Percentiles rank a stretch among this genome's conserved stretches.
phyloP scores from a whole-genome alignment of 2,888 invertebrate species.

The Lepidochrysops patricia region DNA sequence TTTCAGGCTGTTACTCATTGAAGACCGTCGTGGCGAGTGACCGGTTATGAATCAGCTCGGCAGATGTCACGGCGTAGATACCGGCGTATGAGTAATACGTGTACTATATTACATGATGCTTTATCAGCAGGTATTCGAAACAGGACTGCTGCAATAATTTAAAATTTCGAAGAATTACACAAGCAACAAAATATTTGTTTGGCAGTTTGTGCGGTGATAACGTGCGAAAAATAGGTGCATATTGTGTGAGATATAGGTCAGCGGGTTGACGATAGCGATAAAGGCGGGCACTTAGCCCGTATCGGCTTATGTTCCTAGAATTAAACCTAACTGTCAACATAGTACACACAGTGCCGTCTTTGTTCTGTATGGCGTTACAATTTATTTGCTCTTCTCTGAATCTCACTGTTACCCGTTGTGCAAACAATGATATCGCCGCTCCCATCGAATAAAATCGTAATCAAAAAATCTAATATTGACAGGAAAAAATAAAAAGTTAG shows the following conservation, averaged over 20 bases:
- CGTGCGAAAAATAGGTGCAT: slow-evolving; percentile 6
- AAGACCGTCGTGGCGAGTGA: neutral
- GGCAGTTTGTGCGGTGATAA: slow-evolving; percentile 6
- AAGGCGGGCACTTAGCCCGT: slow-evolving; percentile 21
- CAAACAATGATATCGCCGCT: neutral
- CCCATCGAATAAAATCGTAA: no score
- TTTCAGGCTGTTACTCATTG: slow-evolving; percentile 20
- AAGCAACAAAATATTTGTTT: slow-evolving; percentile 8
- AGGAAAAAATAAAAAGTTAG: no score
- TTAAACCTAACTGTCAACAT: slow-evolving; percentile 37
- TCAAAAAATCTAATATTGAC: no score
- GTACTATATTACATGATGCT: slow-evolving; percentile 11
- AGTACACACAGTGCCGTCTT: slow-evolving; percentile 42
- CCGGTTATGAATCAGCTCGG: slow-evolving; percentile 27
- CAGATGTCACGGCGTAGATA: slow-evolving; percentile 26
- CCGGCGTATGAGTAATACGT: slow-evolving; percentile 23
- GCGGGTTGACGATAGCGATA: slow-evolving; percentile 23
- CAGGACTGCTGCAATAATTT: neutral
- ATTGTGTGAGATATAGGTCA: slow-evolving; percentile 27
- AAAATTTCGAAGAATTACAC: neutral
- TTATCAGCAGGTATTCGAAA: neutral
- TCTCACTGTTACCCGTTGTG: slow-evolving; percentile 1
- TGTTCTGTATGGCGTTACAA: slow-evolving; percentile 24
- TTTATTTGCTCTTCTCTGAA: slow-evolving; percentile 8
- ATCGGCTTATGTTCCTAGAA: slow-evolving; percentile 43